A percentile compares a stretch with the other conserved stretches of the same genome.
Evolutionary conservation across 1,140 invertebrate species (phyloP).

Genomic region (Planococcus citri): DNA sequence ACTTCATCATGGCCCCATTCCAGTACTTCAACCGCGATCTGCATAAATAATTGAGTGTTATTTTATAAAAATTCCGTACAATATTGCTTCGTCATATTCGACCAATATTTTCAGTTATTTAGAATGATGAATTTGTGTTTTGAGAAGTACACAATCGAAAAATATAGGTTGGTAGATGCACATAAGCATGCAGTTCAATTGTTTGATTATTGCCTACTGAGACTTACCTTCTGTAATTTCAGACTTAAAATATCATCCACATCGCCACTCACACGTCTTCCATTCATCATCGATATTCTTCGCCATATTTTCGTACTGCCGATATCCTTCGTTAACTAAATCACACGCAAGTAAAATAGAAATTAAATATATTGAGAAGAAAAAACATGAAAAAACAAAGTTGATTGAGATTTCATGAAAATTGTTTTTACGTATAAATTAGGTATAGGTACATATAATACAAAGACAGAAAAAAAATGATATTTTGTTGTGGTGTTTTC

Average conservation of each 20-base stretch:
- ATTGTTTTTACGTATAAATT: no score
- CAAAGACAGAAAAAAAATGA: no score
- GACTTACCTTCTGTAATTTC: slow-evolving; percentile 57
- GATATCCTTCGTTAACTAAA: slow-evolving; percentile 70
- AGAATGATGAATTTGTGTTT: no score
- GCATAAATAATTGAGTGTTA: slow-evolving; percentile 12
- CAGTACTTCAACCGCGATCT: slow-evolving; percentile 81
- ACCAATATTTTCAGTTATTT: no score
- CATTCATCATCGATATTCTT: slow-evolving; percentile 65
- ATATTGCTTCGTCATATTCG: neutral
- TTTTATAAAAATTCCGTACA: neutral
- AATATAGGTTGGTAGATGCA: no score
- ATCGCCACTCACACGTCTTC: slow-evolving; percentile 52
- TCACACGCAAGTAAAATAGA: slow-evolving; percentile 22
- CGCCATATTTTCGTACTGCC: slow-evolving; percentile 76
- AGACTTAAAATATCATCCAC: slow-evolving; percentile 55
- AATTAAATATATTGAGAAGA: slow-evolving; percentile 11
- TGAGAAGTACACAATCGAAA: no score
- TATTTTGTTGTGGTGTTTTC: no score
- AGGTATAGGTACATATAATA: no score
- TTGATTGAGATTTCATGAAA: no score
- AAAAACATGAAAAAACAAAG: neutral
- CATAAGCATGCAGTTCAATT: no score
- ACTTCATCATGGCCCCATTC: slow-evolving; percentile 88
- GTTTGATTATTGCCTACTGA: no score